Conservation (phyloP, 37 sponge, comb jelly and placozoan genomes). For the Theonella swinhoei region DNA sequence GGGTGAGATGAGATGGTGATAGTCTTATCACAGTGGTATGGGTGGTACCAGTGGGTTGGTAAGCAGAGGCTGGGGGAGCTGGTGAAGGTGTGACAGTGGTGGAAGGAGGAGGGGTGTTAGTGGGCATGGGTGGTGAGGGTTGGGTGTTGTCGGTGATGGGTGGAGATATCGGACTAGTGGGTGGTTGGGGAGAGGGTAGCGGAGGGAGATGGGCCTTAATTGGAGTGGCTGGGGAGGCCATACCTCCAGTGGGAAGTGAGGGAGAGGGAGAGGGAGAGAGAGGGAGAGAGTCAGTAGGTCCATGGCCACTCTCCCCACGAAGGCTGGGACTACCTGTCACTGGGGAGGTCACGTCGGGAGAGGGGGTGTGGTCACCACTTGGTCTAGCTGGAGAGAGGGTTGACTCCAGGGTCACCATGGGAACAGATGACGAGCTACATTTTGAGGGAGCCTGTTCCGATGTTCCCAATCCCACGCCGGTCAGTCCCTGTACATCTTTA, state of each 20-base stretch:
- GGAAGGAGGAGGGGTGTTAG: neutral
- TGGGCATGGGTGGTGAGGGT: neutral
- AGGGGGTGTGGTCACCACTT: too few relatives aligned
- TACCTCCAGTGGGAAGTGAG: too few relatives aligned
- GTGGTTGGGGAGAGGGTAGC: neutral
- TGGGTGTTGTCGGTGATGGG: neutral
- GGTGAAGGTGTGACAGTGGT: neutral
- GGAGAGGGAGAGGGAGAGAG: too few relatives aligned
- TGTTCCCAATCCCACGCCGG: neutral
- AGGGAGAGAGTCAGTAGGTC: too few relatives aligned
- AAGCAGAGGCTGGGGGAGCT: neutral
- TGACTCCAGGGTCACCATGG: too few relatives aligned
- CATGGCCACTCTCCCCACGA: too few relatives aligned
- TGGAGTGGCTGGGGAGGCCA: neutral
- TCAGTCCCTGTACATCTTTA: neutral
- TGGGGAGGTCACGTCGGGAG: too few relatives aligned
- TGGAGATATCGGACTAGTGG: neutral
- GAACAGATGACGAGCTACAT: too few relatives aligned
- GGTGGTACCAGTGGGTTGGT: neutral
- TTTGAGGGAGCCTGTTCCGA: neutral
- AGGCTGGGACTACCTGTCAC: too few relatives aligned
- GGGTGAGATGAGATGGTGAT: neutral
- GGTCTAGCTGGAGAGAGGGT: too few relatives aligned
- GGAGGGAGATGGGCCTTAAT: neutral
- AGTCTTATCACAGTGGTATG: neutral